Conservation (phyloP, 2,113 vertebrate species). For the Laticauda colubrina region DNA sequence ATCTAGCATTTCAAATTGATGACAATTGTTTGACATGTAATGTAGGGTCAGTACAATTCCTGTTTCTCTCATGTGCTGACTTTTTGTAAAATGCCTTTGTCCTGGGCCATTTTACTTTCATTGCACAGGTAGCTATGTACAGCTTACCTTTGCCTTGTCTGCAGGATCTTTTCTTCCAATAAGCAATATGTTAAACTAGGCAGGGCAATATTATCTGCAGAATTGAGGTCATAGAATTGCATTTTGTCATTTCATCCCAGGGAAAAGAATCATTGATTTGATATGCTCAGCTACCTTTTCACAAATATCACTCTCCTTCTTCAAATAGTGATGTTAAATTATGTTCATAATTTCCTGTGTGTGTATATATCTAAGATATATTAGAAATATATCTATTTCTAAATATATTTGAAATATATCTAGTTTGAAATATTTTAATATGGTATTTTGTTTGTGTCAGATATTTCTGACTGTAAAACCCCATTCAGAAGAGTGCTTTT, state of each 20-base stretch:
- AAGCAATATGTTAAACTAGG: constrained; percentile 34
- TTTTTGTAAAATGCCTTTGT: constrained; percentile 15
- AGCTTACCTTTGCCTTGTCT: constrained; percentile 29
- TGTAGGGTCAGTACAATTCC: neutral
- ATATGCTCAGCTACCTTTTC: constrained; percentile 20
- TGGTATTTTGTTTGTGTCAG: neutral
- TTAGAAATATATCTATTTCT: too few species aligned
- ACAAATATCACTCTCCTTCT: neutral
- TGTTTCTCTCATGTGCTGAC: neutral
- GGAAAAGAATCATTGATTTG: constrained; percentile 25
- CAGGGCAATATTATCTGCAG: constrained; percentile 31
- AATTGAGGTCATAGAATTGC: constrained; percentile 31
- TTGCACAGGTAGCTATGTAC: neutral
- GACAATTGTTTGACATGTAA: constrained; percentile 9
- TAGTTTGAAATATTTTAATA: constrained; percentile 5
- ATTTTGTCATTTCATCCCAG: constrained; percentile 28
- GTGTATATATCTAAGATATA: neutral
- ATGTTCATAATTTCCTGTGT: constrained; percentile 20
- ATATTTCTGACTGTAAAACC: constrained; percentile 7
- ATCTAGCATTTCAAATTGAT: neutral
- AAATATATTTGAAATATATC: too few species aligned
- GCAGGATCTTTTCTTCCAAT: constrained; percentile 33
- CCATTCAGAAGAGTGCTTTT: neutral
- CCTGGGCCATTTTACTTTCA: constrained; percentile 7
- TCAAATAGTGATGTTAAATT: constrained; percentile 12